A percentile compares a stretch with the other conserved stretches of the same genome.
phyloP scores from a whole-genome alignment of 2,888 invertebrate species.

The Alloplasta piceator region DNA sequence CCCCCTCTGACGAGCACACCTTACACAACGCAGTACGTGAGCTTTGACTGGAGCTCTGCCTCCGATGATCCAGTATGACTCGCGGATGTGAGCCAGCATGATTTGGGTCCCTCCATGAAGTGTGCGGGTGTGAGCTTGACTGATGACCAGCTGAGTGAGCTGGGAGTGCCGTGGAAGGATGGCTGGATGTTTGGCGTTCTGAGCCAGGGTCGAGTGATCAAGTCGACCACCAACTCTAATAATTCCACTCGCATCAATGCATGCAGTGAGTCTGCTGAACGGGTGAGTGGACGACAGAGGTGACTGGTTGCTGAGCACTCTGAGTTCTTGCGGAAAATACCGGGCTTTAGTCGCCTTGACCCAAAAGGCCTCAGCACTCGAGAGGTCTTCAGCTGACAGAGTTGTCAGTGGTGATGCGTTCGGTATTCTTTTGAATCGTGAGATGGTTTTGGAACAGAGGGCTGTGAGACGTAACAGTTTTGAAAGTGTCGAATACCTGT shows the following conservation, averaged over 20 bases:
- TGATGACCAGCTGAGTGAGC: constrained; percentile 9
- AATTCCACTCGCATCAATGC: constrained; percentile 56
- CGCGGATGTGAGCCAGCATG: constrained; percentile 25
- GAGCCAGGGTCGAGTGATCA: constrained; percentile 8
- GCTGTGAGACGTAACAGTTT: constrained; percentile 31
- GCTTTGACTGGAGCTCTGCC: constrained; percentile 37
- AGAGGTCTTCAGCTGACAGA: background rate
- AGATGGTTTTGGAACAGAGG: constrained; percentile 19
- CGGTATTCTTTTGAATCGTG: background rate
- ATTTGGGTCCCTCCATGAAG: constrained; percentile 47
- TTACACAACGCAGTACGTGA: constrained; percentile 13
- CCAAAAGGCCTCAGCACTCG: constrained; percentile 28
- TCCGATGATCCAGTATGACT: constrained; percentile 35
- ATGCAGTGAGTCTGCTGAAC: constrained; percentile 57
- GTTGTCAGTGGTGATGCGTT: background rate
- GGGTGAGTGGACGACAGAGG: constrained; percentile 17
- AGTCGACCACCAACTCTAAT: constrained; percentile 64
- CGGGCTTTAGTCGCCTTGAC: constrained; percentile 35
- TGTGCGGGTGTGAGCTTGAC: constrained; percentile 7
- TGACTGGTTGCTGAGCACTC: background rate
- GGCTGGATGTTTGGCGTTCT: constrained; percentile 47
- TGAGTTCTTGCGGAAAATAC: constrained; percentile 34
- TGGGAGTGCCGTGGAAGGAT: constrained; percentile 53
- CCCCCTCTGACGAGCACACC: constrained; percentile 34
- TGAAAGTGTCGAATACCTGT: constrained; percentile 6